Evolutionary conservation across 2,888 invertebrate species (phyloP), one percentile per base, ranked within the genome.

Genomic region (Tipula lateralis): DNA sequence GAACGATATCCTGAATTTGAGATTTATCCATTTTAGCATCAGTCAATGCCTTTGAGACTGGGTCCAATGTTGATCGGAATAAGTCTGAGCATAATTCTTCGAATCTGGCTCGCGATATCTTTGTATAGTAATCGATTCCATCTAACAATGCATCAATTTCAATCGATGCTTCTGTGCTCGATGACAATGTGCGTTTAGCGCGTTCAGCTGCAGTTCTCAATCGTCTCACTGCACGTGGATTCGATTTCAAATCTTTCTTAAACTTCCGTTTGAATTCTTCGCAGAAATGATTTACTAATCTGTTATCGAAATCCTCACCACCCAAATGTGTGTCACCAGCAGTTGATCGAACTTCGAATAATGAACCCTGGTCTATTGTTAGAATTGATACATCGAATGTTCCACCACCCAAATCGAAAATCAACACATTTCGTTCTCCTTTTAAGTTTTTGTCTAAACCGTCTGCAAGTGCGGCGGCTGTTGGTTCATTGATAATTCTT

Each of bases 381-480:
- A 98, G 92, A 89, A 98, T 96, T 86, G 98, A 98, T 85, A 98
- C 98, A 92, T 99, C 98, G 90, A 99, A 98, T 88, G 97, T 98
- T 88, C 97, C 98, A 89, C 98, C 98, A 90, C 98, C 97, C 88
- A 96, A 96, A 92, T 97, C 97, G 91, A 86, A 88, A 88, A 96
- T 96, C 86, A 96, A 92, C 86, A 96, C 96, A 88, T 96, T 96
- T 85, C 96, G 93, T 91, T 96, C 96, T 87, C 95, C 95, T 85
- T 92, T 92, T 86, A 95, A 94, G 90, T 96, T 96, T 89, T 96
- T 96, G 91, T 96, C 96, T 86, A 96, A 93, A 88, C 98, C 98
- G 90, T 98, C 97, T 84, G 97, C 97, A 91, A 97, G 96, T 89
- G 97, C 97, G 86, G 96, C 97, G 87, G 96, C 96, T 85, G 97